Evolutionary conservation across 2,888 invertebrate genomes (phyloP), one percentile per base, ranked within the genome.

Genomic region (Celastrina argiolus): DNA sequence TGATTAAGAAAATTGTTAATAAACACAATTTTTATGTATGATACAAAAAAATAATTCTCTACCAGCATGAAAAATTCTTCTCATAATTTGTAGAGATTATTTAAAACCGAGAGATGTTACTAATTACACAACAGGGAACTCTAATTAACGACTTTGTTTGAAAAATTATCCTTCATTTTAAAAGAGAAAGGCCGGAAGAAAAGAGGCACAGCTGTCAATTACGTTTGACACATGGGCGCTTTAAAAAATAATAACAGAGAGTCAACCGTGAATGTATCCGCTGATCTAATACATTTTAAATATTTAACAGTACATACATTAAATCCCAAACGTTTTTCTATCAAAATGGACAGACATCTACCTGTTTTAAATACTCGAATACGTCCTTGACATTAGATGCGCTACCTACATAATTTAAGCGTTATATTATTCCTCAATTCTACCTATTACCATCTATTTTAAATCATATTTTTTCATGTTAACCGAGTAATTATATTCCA

Each of bases 321-420:
- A 51, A 51, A 51, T 26, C 51, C 3, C 51, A 26, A 51, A 51
- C 8, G 51, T 22, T 51, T 22, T 51, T 51, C 51, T 51, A 14
- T 22, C 51, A 22, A 51, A 51, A 51, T 12, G 51, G 22, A 26
- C 22, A 12, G 14, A 51, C 26, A 22, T 51, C 59, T 59, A 59
- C 59, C 59, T 59, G 59, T 59, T 59, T 59, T 59, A 34, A 59
- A 59, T 36, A 59, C 31, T 61, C 36, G 61, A 22, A 61, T 51
- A 26, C 36, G 61, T 18, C 61, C 61, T 61, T 39, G 61, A 18
- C 39, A 61, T 61, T 61, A 31, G 59, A 39, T 36, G 18, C 34
- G 16, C 34, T 16, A 61, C 61, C 61, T 61, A 61, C 36, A 61
- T 61, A 39, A 59, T 34, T 12, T 58, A 31, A 31, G 14, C 39